Evolutionary conservation across 2,888 invertebrate species (phyloP).

Genomic region (Diploptera punctata): DNA sequence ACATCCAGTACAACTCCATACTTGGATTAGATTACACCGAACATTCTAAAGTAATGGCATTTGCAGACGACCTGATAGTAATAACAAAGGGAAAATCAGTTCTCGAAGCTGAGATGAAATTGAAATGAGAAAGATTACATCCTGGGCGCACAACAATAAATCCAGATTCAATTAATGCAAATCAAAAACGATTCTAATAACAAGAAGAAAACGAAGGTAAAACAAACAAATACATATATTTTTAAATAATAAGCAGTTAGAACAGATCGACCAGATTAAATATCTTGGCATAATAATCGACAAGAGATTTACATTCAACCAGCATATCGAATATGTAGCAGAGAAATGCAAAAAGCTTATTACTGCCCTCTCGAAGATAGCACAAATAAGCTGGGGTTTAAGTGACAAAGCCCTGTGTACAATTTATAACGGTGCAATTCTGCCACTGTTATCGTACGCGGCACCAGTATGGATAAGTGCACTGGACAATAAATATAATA

Average conservation of each 20-base stretch:
- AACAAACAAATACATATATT: not conserved
- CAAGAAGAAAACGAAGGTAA: not conserved
- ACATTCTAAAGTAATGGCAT: not conserved
- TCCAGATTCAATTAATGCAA: not conserved
- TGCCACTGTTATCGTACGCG: too few relatives aligned
- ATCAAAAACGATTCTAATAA: not conserved
- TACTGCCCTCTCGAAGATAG: too few relatives aligned
- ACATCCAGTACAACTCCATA: not conserved
- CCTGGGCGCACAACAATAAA: not conserved
- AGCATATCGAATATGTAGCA: too few relatives aligned
- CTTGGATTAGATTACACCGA: not conserved
- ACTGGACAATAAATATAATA: too few relatives aligned
- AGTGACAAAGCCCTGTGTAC: too few relatives aligned
- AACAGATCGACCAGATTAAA: too few relatives aligned
- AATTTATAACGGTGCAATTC: too few relatives aligned
- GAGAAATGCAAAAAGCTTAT: too few relatives aligned
- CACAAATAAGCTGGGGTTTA: too few relatives aligned
- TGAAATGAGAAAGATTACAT: not conserved
- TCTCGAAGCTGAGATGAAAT: not conserved
- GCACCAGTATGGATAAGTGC: too few relatives aligned
- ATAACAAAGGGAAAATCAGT: not conserved
- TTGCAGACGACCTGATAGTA: not conserved
- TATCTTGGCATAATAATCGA: too few relatives aligned
- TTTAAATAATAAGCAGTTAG: not conserved
- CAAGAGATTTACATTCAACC: too few relatives aligned